Evolutionary conservation across 2,888 invertebrate genomes (phyloP).

Genomic region (Platycnemis pennipes): DNA sequence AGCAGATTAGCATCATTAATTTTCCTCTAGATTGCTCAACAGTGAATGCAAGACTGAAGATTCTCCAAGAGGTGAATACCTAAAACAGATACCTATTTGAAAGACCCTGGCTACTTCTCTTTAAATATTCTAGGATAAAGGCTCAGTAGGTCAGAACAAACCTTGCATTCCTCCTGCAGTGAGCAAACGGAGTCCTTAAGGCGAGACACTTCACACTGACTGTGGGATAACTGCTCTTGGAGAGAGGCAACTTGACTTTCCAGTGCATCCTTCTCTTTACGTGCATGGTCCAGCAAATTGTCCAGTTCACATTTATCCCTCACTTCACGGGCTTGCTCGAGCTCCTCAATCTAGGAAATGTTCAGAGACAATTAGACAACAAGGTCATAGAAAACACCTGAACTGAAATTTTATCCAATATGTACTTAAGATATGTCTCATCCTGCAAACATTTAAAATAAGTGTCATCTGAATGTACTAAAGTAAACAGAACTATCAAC

Average conservation of each 20-base stretch:
- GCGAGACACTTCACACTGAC: conserved; percentile 85
- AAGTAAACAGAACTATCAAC: too few species aligned
- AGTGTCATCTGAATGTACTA: too few species aligned
- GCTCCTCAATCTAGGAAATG: conserved; percentile 84
- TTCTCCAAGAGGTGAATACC: too few species aligned
- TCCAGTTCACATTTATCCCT: conserved; percentile 87
- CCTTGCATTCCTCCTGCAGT: conserved; percentile 87
- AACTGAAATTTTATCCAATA: too few species aligned
- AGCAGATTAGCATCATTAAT: too few species aligned
- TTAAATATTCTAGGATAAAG: conserved; percentile 63
- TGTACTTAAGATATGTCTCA: too few species aligned
- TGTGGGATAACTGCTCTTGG: conserved; percentile 86
- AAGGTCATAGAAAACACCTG: too few species aligned
- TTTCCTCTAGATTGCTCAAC: too few species aligned
- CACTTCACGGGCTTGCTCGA: conserved; percentile 84
- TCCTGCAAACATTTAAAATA: too few species aligned
- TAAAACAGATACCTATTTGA: too few species aligned
- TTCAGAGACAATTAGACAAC: too few species aligned
- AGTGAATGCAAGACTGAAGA: too few species aligned
- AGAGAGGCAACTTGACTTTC: conserved; percentile 85
- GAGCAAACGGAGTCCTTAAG: conserved; percentile 85
- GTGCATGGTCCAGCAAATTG: conserved; percentile 84
- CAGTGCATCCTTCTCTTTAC: conserved; percentile 87
- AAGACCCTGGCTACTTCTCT: background rate
- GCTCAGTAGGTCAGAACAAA: conserved; percentile 73